Base-by-base conservation (phyloP, 2,888 invertebrate genomes). In the Athrips mouffetella region DNA sequence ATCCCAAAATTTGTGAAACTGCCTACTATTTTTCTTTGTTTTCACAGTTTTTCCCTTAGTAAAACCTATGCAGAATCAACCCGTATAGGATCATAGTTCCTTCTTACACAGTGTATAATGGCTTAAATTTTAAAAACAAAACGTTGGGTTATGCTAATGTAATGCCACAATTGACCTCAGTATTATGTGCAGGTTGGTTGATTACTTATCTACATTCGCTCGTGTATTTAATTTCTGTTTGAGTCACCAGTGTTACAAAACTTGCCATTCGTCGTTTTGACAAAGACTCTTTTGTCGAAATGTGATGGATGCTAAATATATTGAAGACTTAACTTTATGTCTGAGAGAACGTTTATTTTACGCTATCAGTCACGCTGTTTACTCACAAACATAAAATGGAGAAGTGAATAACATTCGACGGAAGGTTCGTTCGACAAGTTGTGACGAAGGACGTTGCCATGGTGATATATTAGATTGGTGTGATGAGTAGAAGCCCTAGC, bases 121-220 rank as follows among this genome's bases (percentile, higher is more conserved):
- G n/a, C n/a, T n/a, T n/a, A n/a, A n/a, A n/a, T 35, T 35, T 35
- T 35, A 8, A 18, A 21, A n/a, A 37, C n/a, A 37, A n/a, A 11
- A 35, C 42, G 49, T 23, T 13, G 21, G 13, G 29, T 29, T 47
- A 52, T 52, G 52, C 35, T 39, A 50, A 48, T 48, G n/a, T 46
- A 44, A 48, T 48, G 46, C 44, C 39, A 31, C 39, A 48, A 48
- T 45, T 50, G 53, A 53, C 53, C 53, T 53, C 50, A 31, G 46
- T 23, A 49, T 27, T 45, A 39, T 33, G 33, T 46, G 20, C 46
- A 46, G 23, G 37, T 47, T 47, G 47, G 18, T 29, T 39, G 39
- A 47, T 39, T 47, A 39, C 39, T 39, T 47, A 47, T 47, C 47
- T 47, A 27, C 29, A 21, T 29, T 47, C 6, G 39, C 39, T 47